Conservation (phyloP, 2,797 vertebrate species). For the Enteromius paludinosus region DNA sequence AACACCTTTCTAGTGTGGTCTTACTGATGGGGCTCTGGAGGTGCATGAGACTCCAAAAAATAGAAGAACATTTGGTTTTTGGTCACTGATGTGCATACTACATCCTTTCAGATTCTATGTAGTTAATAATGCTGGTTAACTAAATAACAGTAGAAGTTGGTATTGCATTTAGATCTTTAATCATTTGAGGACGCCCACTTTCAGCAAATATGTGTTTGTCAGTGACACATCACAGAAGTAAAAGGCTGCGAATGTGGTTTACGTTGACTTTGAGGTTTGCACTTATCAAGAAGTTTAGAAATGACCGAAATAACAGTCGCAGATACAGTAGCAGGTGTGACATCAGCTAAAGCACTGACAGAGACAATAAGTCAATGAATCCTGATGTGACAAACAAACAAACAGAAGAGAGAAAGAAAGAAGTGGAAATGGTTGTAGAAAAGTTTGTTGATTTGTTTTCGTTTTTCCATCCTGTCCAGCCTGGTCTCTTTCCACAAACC, state of each 20-base stretch:
- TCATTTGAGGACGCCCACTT: neutral
- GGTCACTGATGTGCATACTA: neutral
- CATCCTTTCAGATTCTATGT: neutral
- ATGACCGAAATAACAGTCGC: neutral
- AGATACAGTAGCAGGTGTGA: neutral
- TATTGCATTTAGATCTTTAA: neutral
- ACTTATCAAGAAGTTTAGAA: conserved; percentile 1
- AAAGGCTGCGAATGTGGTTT: neutral
- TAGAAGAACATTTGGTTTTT: neutral
- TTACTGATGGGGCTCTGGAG: neutral
- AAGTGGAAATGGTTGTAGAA: conserved; percentile 42
- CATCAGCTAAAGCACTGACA: conserved; percentile 10
- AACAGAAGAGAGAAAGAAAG: conserved; percentile 11
- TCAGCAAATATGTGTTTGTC: neutral
- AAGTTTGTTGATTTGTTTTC: conserved; percentile 51
- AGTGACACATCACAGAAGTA: neutral
- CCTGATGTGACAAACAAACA: conserved; percentile 1
- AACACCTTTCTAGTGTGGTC: neutral
- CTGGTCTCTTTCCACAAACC: conserved; percentile 19
- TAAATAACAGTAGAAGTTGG: neutral
- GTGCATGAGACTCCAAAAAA: neutral
- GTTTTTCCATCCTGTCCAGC: conserved; percentile 20
- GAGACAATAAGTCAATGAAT: conserved; percentile 18
- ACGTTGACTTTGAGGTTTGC: neutral
- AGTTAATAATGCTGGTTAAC: neutral